Percentiles rank a stretch among this genome's conserved stretches.
phyloP scores from a whole-genome alignment of 2,797 vertebrate genomes.

The Eidolon dupreanum region DNA sequence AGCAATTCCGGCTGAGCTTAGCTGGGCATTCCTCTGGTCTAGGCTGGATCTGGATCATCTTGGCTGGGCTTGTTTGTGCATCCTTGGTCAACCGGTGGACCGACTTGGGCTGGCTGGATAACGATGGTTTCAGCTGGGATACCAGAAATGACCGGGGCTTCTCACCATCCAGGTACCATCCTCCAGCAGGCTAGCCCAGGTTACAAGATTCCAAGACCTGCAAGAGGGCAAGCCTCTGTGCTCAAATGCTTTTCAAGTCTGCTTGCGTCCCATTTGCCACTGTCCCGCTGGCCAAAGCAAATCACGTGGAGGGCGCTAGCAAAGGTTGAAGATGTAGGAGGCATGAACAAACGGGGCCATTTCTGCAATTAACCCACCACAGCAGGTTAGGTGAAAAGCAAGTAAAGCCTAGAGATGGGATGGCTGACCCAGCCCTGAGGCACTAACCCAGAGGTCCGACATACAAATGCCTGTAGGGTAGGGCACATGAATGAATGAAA shows the following conservation, averaged over 20 bases:
- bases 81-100: not conserved
- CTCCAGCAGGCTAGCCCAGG: not conserved
- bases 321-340: not conserved
- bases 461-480: not conserved
- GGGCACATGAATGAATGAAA: too few species aligned
- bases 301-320: rapidly evolving
- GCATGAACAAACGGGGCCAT: not conserved
- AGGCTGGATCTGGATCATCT: not conserved
- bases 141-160: not conserved
- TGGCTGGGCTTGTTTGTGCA: not conserved
- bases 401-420: too few species aligned
- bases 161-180: not conserved
- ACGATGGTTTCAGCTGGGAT: not conserved
- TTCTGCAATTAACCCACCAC: not conserved
- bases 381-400: not conserved
- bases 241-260: not conserved
- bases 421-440: not conserved
- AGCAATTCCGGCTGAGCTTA: not conserved
- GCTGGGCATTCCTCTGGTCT: not conserved
- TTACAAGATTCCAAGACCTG: not conserved
- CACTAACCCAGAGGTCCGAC: not conserved
- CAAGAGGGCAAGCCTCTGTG: not conserved
- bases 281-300: not conserved
- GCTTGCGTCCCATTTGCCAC: not conserved
- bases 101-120: not conserved